Percentiles rank a stretch among this genome's conserved stretches.
phyloP scores from a whole-genome alignment of 2,113 vertebrate genomes.

The Peromyscus leucopus region DNA sequence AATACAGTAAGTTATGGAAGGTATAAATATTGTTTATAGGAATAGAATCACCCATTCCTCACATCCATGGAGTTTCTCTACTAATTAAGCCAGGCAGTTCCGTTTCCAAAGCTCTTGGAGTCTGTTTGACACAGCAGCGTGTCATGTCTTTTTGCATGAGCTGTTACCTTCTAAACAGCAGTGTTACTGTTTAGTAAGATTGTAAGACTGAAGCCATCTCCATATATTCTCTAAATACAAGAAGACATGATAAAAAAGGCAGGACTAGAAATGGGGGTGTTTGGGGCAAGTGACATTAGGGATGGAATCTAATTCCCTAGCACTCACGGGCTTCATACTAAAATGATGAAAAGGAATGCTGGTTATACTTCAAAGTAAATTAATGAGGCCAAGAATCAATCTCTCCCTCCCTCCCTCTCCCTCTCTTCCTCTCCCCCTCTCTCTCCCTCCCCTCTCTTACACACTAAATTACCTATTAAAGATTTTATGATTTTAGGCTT shows the following conservation, averaged over 20 bases:
- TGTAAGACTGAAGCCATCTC: background rate
- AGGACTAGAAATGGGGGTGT: background rate
- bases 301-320: background rate
- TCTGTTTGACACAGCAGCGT: constrained; percentile 70
- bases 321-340: background rate
- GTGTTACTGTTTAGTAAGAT: background rate
- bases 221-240: constrained; percentile 32
- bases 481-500: background rate
- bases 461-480: background rate
- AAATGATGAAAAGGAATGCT: constrained; percentile 24
- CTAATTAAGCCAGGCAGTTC: constrained; percentile 68
- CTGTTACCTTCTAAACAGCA: constrained; percentile 32
- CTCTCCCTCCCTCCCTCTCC: background rate
- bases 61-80: constrained; percentile 59
- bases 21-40: constrained; percentile 69
- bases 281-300: background rate
- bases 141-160: constrained; percentile 58
- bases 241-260: background rate
- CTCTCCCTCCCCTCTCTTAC: background rate
- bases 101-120: constrained; percentile 67
- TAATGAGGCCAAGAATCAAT: background rate
- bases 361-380: constrained; percentile 31
- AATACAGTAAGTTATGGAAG: constrained; percentile 3
- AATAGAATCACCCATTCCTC: constrained; percentile 60
- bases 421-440: background rate